Percentiles rank a stretch among this genome's conserved stretches.
These are phyloP conservation scores for Enhydra lutris DNA, from an alignment of 2,113 vertebrate genomes.

Conservation along the genomic window DNA sequence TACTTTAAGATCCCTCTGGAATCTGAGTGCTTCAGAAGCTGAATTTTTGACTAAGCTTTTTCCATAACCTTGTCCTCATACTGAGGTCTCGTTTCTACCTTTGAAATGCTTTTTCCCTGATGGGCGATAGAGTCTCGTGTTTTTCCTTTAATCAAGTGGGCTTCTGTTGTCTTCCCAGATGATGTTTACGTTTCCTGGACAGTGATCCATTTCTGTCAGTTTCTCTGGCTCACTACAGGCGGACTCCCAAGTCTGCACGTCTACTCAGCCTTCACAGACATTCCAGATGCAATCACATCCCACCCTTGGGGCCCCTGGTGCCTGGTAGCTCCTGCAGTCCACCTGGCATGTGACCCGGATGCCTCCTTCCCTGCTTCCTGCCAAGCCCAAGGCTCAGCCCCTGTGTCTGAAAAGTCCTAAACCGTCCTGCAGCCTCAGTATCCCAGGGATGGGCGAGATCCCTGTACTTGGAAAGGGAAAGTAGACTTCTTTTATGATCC, in stretches of 20 bases:
- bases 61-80: background rate
- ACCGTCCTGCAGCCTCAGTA: background rate
- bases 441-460: background rate
- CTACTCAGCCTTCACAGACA: background rate
- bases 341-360: background rate
- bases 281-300: slow-evolving; percentile 62
- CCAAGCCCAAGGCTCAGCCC: background rate
- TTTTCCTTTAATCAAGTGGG: slow-evolving; percentile 41
- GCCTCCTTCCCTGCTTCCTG: too few relatives aligned
- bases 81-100: background rate
- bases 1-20: background rate
- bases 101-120: slow-evolving; percentile 47
- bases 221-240: slow-evolving; percentile 42
- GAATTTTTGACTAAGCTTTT: background rate
- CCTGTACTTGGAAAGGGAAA: background rate
- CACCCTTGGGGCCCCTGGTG: background rate
- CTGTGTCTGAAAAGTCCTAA: background rate
- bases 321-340: slow-evolving; percentile 15
- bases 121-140: background rate
- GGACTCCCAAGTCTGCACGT: background rate
- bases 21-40: background rate
- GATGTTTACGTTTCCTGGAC: slow-evolving; percentile 54
- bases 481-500: background rate
- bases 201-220: slow-evolving; percentile 57
- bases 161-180: slow-evolving; percentile 46